Percentiles rank a stretch among this genome's conserved stretches.
These are phyloP conservation scores for Oscheius sp. DNA, from an alignment of 1,140 invertebrate genomes.

Conservation along the genomic window DNA sequence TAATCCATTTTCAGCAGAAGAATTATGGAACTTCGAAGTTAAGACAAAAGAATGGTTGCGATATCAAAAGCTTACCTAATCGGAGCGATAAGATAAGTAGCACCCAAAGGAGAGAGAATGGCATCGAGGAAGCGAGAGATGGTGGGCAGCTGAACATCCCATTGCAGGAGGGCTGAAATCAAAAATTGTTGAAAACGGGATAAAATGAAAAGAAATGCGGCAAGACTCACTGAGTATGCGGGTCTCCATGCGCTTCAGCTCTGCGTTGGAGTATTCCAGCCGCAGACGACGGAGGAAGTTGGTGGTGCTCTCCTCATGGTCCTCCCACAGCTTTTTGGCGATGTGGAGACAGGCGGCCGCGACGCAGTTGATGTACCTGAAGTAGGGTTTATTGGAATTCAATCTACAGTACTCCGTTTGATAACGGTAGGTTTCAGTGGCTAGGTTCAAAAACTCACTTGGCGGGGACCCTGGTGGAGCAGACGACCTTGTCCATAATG, in stretches of 20 bases:
- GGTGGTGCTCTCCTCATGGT: constrained; percentile 22
- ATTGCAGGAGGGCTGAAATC: constrained; percentile 7
- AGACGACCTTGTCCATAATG: constrained; percentile 34
- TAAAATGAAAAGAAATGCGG: not conserved
- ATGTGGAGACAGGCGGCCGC: constrained; percentile 34
- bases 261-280: constrained; percentile 12
- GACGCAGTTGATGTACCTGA: constrained; percentile 41
- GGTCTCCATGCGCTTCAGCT: constrained; percentile 28
- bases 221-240: constrained; percentile 5
- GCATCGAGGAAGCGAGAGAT: constrained; percentile 18
- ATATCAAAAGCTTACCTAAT: constrained; percentile 7
- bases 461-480: constrained; percentile 6
- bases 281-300: constrained; percentile 18
- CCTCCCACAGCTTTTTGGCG: constrained; percentile 35
- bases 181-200: not conserved
- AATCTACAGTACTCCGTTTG: too few relatives aligned
- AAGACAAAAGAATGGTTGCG: not conserved
- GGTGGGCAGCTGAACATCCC: constrained; percentile 17
- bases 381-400: not conserved
- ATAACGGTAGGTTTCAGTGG: too few relatives aligned
- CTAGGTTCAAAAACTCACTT: constrained; percentile 15
- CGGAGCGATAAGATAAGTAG: constrained; percentile 14
- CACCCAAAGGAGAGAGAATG: constrained; percentile 10
- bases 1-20: not conserved
- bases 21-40: not conserved